Conservation (phyloP, 2,113 vertebrate species). For the Ploceus nigricollis region DNA sequence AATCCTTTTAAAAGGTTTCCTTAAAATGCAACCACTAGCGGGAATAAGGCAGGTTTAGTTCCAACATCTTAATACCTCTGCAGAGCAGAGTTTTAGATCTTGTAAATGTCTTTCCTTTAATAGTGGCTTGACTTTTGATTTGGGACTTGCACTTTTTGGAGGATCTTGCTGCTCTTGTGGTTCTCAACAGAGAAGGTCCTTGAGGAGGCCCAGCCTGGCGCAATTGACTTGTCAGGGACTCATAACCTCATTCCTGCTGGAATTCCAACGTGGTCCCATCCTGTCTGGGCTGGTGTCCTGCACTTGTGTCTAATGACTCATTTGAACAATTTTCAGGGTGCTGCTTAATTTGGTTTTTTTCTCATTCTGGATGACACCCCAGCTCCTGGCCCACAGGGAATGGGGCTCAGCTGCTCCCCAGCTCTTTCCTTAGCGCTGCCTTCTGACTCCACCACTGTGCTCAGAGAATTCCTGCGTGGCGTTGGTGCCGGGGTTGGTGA, state of each 20-base stretch:
- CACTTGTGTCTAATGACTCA: neutral
- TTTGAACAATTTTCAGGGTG: slow-evolving; percentile 22
- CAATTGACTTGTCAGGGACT: neutral
- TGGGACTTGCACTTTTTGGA: neutral
- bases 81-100: neutral
- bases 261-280: neutral
- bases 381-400: neutral
- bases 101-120: neutral
- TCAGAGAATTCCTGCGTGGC: neutral
- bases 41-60: slow-evolving; percentile 40
- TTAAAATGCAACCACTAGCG: slow-evolving; percentile 8
- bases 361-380: neutral
- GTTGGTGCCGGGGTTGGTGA: neutral
- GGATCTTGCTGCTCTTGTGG: neutral
- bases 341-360: slow-evolving; percentile 10
- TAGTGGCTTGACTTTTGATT: slow-evolving; percentile 1
- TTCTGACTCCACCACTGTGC: neutral
- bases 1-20: slow-evolving; percentile 34
- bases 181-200: neutral
- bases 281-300: neutral
- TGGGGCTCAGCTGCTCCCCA: neutral
- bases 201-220: neutral
- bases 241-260: neutral
- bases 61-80: slow-evolving; percentile 19
- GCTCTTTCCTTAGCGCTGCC: neutral